Percentiles rank a stretch among this genome's conserved stretches.
These are phyloP conservation scores for Bufo bufo DNA, from an alignment of 2,113 vertebrate species.

Conservation along the genomic window DNA sequence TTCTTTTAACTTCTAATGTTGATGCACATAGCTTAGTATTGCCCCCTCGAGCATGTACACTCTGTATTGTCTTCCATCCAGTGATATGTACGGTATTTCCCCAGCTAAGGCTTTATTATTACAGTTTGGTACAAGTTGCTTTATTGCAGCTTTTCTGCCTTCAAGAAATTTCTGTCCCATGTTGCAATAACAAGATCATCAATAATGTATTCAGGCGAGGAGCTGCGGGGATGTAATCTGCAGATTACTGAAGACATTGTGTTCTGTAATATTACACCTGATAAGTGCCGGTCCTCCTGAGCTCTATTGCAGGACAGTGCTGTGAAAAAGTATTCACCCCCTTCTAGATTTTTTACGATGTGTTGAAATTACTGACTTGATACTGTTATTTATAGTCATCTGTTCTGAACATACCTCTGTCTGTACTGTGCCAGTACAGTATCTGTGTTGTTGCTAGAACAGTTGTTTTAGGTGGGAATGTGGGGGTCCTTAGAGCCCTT, in stretches of 20 bases:
- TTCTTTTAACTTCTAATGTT: background rate
- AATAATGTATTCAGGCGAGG: conserved; percentile 36
- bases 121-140: background rate
- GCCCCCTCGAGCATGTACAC: background rate
- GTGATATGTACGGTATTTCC: background rate
- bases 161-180: conserved; percentile 9
- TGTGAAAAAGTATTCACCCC: background rate
- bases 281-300: background rate
- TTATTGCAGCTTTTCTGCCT: conserved; percentile 31
- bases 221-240: conserved; percentile 11
- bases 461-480: too few relatives aligned
- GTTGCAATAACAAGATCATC: conserved; percentile 47
- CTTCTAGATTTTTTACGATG: background rate
- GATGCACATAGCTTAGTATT: background rate
- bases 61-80: background rate
- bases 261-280: background rate
- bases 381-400: background rate
- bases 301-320: background rate
- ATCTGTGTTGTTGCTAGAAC: too few relatives aligned
- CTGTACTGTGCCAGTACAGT: too few relatives aligned
- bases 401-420: too few relatives aligned
- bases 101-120: background rate
- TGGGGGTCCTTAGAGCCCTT: too few relatives aligned
- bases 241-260: conserved; percentile 1
- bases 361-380: too few relatives aligned